Percentiles rank a stretch among this genome's conserved stretches.
phyloP scores from a whole-genome alignment of 2,888 invertebrate genomes.

The Lasioglossum lativentre region DNA sequence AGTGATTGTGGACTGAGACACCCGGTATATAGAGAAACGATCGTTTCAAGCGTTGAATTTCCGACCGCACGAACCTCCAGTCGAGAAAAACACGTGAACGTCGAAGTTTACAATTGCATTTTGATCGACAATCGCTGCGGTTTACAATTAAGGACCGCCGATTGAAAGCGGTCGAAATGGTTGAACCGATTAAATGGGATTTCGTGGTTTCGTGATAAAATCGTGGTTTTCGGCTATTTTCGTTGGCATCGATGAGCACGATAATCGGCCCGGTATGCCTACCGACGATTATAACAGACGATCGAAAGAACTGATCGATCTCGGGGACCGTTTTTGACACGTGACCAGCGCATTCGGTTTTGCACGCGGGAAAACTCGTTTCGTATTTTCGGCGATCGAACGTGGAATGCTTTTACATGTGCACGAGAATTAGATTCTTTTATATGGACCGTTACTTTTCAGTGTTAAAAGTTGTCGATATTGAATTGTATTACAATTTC shows the following conservation, averaged over 20 bases:
- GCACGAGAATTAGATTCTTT: neutral
- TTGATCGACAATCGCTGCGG: constrained; percentile 44
- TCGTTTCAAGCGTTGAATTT: neutral
- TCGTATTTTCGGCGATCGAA: too few species aligned
- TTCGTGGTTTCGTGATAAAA: constrained; percentile 65
- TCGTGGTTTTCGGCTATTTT: constrained; percentile 69
- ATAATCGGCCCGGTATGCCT: constrained; percentile 40
- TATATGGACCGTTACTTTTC: neutral
- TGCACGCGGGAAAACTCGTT: neutral
- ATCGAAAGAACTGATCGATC: constrained; percentile 33
- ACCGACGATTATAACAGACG: constrained; percentile 29
- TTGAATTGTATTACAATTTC: neutral
- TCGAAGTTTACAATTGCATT: constrained; percentile 35
- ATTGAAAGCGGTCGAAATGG: constrained; percentile 60
- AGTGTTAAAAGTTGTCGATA: neutral
- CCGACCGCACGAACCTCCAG: neutral
- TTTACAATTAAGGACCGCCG: constrained; percentile 61
- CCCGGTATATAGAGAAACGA: neutral
- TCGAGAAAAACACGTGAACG: constrained; percentile 26
- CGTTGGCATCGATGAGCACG: constrained; percentile 53
- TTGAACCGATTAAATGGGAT: constrained; percentile 62
- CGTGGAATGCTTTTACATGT: neutral
- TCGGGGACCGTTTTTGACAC: neutral
- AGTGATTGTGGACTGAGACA: neutral
- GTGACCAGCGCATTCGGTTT: neutral